Percentiles rank a stretch among this genome's conserved stretches.
phyloP scores from a whole-genome alignment of 2,113 vertebrate genomes.

The Eublepharis macularius region DNA sequence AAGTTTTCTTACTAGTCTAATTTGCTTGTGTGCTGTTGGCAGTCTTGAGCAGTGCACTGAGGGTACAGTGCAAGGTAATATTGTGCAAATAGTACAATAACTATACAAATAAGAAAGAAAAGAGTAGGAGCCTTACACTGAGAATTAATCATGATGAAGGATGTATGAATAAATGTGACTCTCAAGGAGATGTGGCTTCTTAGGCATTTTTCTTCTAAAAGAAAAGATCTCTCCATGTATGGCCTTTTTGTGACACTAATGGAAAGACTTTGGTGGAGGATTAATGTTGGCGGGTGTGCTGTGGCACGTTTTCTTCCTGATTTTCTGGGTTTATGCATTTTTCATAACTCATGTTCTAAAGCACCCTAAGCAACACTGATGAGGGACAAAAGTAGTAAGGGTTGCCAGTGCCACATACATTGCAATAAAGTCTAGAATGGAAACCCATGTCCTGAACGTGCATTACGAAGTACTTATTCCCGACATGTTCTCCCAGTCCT shows the following conservation, averaged over 20 bases:
- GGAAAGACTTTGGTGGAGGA: not conserved
- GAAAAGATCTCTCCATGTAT: not conserved
- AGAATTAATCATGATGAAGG: not conserved
- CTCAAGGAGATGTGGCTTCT: not conserved
- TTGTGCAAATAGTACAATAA: not conserved
- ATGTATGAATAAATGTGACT: not conserved
- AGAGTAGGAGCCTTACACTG: not conserved
- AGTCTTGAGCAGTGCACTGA: not conserved
- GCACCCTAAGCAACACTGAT: not conserved
- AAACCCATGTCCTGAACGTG: too few species aligned
- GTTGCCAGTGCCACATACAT: too few species aligned
- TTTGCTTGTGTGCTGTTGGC: not conserved
- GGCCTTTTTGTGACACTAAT: not conserved
- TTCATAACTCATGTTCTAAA: not conserved
- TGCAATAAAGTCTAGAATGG: too few species aligned
- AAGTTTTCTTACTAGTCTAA: not conserved
- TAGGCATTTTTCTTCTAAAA: not conserved
- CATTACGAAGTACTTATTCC: too few species aligned
- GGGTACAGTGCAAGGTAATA: not conserved
- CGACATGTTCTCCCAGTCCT: too few species aligned
- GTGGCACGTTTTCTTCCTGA: not conserved
- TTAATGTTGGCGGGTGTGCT: not conserved
- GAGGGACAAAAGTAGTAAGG: not conserved
- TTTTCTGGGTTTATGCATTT: not conserved
- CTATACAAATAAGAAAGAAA: not conserved